Conservation (phyloP, 2,888 invertebrate genomes). For the Tetragonisca angustula region DNA sequence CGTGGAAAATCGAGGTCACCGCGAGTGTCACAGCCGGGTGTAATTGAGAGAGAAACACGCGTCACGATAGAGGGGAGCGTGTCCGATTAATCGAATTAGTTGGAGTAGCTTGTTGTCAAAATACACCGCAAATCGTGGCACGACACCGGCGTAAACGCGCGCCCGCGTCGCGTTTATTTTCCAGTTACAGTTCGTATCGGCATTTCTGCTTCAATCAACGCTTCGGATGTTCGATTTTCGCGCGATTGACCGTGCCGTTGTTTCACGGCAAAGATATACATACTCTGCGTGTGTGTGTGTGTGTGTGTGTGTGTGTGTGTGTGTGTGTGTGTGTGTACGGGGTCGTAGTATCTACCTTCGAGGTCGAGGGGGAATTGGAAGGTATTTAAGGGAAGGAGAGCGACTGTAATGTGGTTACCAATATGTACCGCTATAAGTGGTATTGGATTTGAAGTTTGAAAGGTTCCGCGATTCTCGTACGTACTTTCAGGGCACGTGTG, state of each 20-base stretch:
- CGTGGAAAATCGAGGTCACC: neutral
- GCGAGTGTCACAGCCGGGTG: neutral
- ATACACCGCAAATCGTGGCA: slow-evolving; percentile 43
- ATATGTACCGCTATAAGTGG: neutral
- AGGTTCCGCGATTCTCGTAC: neutral
- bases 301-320: neutral
- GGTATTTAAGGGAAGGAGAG: neutral
- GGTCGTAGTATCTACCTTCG: too few relatives aligned
- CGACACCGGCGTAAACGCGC: slow-evolving; percentile 44
- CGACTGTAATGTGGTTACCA: slow-evolving; percentile 29
- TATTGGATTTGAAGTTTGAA: slow-evolving; percentile 15
- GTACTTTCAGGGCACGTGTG: neutral
- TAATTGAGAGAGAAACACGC: slow-evolving; percentile 35
- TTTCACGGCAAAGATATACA: neutral
- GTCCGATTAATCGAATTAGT: slow-evolving; percentile 52
- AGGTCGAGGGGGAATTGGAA: neutral
- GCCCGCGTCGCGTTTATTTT: slow-evolving; percentile 45
- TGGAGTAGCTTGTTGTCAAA: slow-evolving; percentile 39
- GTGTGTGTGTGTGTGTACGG: neutral
- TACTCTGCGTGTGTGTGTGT: neutral
- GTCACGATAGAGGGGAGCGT: slow-evolving; percentile 2
- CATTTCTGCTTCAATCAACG: slow-evolving; percentile 57
- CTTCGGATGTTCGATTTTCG: slow-evolving; percentile 48
- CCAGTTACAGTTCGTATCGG: slow-evolving; percentile 51
- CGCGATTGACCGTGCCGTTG: slow-evolving; percentile 31